These are phyloP conservation scores for Diabrotica balteata DNA, from an alignment of 2,888 invertebrate genomes.

Conservation along the genomic window DNA sequence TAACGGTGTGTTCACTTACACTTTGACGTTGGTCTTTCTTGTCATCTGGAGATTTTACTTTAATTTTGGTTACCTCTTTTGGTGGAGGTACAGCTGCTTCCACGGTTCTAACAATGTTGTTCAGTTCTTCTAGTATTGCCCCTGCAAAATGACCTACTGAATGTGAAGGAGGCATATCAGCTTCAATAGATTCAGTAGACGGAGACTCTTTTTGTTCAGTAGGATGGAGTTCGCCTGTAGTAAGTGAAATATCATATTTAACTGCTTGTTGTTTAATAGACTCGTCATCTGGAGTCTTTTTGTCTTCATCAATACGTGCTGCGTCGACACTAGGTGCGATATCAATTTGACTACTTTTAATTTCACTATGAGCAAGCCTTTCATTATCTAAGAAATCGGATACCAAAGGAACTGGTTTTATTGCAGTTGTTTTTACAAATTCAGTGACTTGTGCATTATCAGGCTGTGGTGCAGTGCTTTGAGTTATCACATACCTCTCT, in stretches of 20 bases:
- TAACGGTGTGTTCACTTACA: neutral
- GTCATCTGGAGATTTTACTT: neutral
- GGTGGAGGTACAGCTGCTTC: slow-evolving; percentile 18
- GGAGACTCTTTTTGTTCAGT: slow-evolving; percentile 27
- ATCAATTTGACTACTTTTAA: slow-evolving; percentile 50
- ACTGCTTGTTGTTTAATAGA: slow-evolving; percentile 20
- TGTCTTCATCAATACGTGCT: slow-evolving; percentile 41
- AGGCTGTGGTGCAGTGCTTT: slow-evolving; percentile 50
- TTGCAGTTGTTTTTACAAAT: slow-evolving; percentile 26
- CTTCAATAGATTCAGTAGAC: neutral
- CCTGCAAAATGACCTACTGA: neutral
- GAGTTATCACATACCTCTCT: slow-evolving; percentile 57
- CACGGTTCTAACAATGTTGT: slow-evolving; percentile 4
- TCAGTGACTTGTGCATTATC: slow-evolving; percentile 46
- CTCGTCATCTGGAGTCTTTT: slow-evolving; percentile 50
- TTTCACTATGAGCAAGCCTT: slow-evolving; percentile 45
- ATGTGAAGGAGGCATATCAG: slow-evolving; percentile 2
- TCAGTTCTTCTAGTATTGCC: slow-evolving; percentile 3
- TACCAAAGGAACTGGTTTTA: slow-evolving; percentile 30
- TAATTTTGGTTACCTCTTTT: neutral
- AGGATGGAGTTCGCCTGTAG: slow-evolving; percentile 35
- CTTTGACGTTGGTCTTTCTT: neutral
- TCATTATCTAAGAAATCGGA: slow-evolving; percentile 48
- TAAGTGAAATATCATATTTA: slow-evolving; percentile 41
- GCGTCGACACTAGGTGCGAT: slow-evolving; percentile 51